Percentiles rank a stretch among this genome's conserved stretches.
Conservation (phyloP, 2,797 vertebrate species). For the Thripadectes ignobilis region DNA sequence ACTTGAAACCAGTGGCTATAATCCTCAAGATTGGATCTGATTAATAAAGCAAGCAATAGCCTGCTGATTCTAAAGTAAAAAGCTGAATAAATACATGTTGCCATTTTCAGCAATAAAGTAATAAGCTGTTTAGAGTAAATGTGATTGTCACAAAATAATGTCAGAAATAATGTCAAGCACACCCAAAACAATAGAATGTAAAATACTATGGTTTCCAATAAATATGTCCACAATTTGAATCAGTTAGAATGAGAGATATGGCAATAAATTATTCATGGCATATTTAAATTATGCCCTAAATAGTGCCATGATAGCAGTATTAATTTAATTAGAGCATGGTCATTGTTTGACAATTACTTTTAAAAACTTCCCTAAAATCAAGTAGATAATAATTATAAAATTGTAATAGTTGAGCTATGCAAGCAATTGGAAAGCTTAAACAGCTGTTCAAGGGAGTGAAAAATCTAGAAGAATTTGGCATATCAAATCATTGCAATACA, state of each 20-base stretch:
- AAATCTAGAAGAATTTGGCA: not conserved
- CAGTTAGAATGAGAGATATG: slow-evolving; percentile 23
- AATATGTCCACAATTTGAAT: slow-evolving; percentile 53
- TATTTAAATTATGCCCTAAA: slow-evolving; percentile 65
- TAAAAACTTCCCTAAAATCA: slow-evolving; percentile 57
- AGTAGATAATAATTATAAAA: slow-evolving; percentile 53
- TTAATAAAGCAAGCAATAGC: slow-evolving; percentile 72
- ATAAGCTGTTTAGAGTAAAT: slow-evolving; percentile 69
- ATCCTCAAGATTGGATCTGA: slow-evolving; percentile 70
- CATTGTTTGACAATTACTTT: slow-evolving; percentile 72
- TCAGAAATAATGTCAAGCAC: slow-evolving; percentile 58
- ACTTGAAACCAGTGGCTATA: slow-evolving; percentile 60
- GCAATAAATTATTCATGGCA: slow-evolving; percentile 67
- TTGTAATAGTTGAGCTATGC: slow-evolving; percentile 35
- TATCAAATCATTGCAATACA: not conserved
- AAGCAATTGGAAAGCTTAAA: slow-evolving; percentile 41
- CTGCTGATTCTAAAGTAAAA: slow-evolving; percentile 75
- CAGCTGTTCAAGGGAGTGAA: slow-evolving; percentile 6
- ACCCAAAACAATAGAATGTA: slow-evolving; percentile 49
- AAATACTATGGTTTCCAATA: slow-evolving; percentile 51
- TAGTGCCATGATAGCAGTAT: slow-evolving; percentile 24
- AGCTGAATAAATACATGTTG: slow-evolving; percentile 71
- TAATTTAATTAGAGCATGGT: slow-evolving; percentile 74
- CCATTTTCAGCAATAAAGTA: slow-evolving; percentile 72
- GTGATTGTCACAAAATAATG: slow-evolving; percentile 70